A percentile compares a stretch with the other conserved stretches of the same genome.
These are phyloP conservation scores for Papilio xuthus DNA, from an alignment of 1,140 invertebrate genomes.

Conservation along the genomic window DNA sequence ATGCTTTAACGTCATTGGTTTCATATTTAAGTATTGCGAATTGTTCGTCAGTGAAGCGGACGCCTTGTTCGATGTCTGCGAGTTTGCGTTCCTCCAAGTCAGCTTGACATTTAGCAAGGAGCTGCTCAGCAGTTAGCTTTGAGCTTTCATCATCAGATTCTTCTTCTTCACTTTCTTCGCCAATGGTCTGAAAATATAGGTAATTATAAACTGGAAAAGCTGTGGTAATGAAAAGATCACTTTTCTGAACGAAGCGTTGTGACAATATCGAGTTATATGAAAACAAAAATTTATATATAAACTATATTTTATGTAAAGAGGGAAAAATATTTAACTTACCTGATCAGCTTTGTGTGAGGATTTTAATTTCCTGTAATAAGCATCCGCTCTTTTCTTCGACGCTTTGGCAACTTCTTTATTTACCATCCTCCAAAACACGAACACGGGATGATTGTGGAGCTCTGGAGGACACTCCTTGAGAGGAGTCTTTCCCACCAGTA, in stretches of 20 bases:
- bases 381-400: conserved; percentile 79
- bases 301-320: no score
- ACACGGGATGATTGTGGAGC: conserved; percentile 85
- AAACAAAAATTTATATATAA: background rate
- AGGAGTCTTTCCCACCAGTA: conserved; percentile 83
- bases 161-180: conserved; percentile 63
- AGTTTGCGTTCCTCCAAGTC: conserved; percentile 72
- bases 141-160: conserved; percentile 54
- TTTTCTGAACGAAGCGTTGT: background rate
- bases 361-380: conserved; percentile 83
- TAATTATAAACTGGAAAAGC: background rate
- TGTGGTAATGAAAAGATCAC: background rate
- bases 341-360: conserved; percentile 80
- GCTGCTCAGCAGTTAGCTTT: conserved; percentile 61
- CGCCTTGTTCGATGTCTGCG: conserved; percentile 77
- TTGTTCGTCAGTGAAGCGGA: conserved; percentile 82
- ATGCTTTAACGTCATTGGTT: conserved; percentile 83
- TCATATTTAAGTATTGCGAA: conserved; percentile 83
- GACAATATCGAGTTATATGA: background rate
- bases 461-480: conserved; percentile 85
- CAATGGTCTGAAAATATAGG: conserved; percentile 52
- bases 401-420: conserved; percentile 76
- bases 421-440: conserved; percentile 83
- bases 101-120: conserved; percentile 57
- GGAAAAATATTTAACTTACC: conserved; percentile 62